phyloP scores from a whole-genome alignment of 2,113 vertebrate species.

The Camelus dromedarius region DNA sequence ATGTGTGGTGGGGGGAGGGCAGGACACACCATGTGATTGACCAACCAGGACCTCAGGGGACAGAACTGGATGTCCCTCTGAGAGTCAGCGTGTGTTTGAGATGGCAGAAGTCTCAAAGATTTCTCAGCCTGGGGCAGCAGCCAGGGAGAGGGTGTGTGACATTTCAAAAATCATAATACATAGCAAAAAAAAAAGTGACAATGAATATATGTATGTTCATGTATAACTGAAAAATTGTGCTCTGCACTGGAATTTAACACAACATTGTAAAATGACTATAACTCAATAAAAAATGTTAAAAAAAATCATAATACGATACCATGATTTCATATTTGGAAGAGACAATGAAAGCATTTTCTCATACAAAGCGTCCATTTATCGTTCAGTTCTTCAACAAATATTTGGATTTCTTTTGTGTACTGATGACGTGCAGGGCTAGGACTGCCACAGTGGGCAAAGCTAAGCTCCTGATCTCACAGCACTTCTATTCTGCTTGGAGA shows the following conservation, averaged over 20 bases:
- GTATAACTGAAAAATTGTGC: no score
- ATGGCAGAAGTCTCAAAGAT: neutral
- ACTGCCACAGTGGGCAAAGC: neutral
- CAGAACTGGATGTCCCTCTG: neutral
- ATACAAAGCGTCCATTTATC: neutral
- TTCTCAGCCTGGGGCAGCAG: neutral
- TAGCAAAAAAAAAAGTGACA: no score
- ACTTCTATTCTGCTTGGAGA: neutral
- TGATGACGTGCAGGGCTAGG: no score
- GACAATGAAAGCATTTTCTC: neutral
- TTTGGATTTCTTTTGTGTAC: neutral
- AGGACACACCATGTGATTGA: accelerated
- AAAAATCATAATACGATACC: neutral
- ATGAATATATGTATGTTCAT: no score
- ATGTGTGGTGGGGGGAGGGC: accelerated
- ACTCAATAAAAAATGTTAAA: no score
- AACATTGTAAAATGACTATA: no score
- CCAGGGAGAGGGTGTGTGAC: neutral
- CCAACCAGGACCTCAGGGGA: neutral
- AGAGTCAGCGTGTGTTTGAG: accelerated
- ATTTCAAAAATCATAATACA: neutral
- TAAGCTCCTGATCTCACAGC: neutral
- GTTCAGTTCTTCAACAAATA: neutral
- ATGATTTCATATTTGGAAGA: neutral
- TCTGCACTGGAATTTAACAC: no score